These are phyloP conservation scores for Apolygus lucorum DNA, from an alignment of 1,140 invertebrate species.

Conservation along the genomic window DNA sequence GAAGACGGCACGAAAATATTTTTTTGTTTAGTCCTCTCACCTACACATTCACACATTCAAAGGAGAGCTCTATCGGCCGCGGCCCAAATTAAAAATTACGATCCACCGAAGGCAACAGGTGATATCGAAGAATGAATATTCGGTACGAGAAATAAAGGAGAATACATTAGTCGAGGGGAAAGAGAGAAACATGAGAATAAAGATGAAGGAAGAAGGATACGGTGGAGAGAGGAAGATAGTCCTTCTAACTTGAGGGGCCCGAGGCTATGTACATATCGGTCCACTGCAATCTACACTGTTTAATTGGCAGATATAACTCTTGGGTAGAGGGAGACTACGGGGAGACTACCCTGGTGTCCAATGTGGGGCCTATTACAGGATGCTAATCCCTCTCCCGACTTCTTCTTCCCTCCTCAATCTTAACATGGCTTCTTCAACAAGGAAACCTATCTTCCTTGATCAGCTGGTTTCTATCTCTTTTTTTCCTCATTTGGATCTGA, in stretches of 20 bases:
- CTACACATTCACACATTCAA: background rate
- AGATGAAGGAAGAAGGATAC: background rate
- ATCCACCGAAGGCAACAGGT: background rate
- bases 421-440: background rate
- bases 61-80: background rate
- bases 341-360: background rate
- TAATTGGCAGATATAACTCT: constrained; percentile 15
- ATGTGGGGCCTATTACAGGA: constrained; percentile 10
- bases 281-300: constrained; percentile 9
- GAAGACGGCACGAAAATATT: background rate
- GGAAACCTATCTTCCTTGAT: background rate
- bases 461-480: background rate
- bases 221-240: too few relatives aligned
- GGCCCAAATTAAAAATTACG: background rate
- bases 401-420: background rate
- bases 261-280: constrained; percentile 3
- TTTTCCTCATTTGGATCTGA: too few relatives aligned
- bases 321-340: background rate
- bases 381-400: constrained; percentile 1
- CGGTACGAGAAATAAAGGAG: background rate
- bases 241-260: background rate
- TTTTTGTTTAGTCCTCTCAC: background rate
- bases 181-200: constrained; percentile 9
- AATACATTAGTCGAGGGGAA: background rate
- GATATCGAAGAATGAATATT: constrained; percentile 9